phyloP scores from a whole-genome alignment of 1,140 invertebrate genomes.

The Portunus trituberculatus region DNA sequence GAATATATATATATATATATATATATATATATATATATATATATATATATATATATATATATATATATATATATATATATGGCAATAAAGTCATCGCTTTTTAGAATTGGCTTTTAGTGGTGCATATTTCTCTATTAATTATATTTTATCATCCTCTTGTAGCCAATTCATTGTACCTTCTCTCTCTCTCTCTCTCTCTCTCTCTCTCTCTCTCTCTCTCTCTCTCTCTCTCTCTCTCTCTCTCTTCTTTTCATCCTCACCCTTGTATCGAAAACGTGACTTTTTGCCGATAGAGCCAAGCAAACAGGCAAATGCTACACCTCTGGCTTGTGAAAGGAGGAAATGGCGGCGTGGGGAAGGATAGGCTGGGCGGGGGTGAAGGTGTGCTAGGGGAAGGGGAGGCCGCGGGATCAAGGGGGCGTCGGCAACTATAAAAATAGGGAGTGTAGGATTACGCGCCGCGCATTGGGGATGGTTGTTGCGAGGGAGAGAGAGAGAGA shows the following conservation, averaged over 20 bases:
- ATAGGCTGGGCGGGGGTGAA: not conserved
- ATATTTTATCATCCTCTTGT: not conserved
- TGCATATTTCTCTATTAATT: not conserved
- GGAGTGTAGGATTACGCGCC: too few relatives aligned
- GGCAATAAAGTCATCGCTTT: too few relatives aligned
- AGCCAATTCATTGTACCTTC: not conserved
- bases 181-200: not conserved
- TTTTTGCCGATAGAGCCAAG: conserved; percentile 67
- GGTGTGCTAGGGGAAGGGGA: not conserved
- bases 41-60: too few relatives aligned
- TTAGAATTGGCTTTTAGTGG: too few relatives aligned
- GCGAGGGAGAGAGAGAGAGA: too few relatives aligned
- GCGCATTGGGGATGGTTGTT: too few relatives aligned
- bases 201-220: not conserved
- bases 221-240: not conserved
- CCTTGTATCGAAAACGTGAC: conserved; percentile 63
- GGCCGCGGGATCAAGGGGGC: not conserved
- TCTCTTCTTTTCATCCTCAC: not conserved
- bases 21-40: too few relatives aligned
- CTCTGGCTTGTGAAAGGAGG: not conserved
- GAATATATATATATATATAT: too few relatives aligned
- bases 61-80: too few relatives aligned
- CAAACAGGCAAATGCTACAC: conserved; percentile 54
- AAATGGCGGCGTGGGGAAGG: not conserved
- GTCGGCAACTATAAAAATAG: too few relatives aligned